phyloP scores from a whole-genome alignment of 2,113 vertebrate species.

The Stegostoma tigrinum region DNA sequence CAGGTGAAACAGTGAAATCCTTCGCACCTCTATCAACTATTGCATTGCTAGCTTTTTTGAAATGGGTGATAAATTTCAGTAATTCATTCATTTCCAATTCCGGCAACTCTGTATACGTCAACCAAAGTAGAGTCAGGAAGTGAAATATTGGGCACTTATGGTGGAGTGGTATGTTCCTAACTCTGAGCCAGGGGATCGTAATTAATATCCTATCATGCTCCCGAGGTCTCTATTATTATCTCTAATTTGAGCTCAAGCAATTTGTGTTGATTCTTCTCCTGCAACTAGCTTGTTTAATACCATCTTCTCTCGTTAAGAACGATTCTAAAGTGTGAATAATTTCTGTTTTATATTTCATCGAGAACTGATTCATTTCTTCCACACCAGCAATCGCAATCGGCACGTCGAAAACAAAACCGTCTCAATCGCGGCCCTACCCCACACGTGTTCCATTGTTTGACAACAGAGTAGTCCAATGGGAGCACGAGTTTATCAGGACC shows the following conservation, averaged over 20 bases:
- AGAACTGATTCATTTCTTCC: not conserved
- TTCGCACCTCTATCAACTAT: not conserved
- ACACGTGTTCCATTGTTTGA: not conserved
- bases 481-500: not conserved
- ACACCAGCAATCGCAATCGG: not conserved
- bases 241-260: not conserved
- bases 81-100: not conserved
- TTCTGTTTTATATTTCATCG: not conserved
- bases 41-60: not conserved
- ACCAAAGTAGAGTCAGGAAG: not conserved
- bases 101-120: not conserved
- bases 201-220: too few species aligned
- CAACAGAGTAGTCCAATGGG: not conserved
- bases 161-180: too few species aligned
- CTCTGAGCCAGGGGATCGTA: too few species aligned
- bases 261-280: not conserved
- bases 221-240: too few species aligned
- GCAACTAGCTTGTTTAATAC: not conserved
- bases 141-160: not conserved
- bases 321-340: not conserved
- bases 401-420: not conserved
- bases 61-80: not conserved
- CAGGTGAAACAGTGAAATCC: not conserved
- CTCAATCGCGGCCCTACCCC: fast-evolving
- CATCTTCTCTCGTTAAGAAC: not conserved